Evolutionary conservation across 2,888 invertebrate species (phyloP), one percentile per base, ranked within the genome.

Genomic region (Chymomyza fuscimana): DNA sequence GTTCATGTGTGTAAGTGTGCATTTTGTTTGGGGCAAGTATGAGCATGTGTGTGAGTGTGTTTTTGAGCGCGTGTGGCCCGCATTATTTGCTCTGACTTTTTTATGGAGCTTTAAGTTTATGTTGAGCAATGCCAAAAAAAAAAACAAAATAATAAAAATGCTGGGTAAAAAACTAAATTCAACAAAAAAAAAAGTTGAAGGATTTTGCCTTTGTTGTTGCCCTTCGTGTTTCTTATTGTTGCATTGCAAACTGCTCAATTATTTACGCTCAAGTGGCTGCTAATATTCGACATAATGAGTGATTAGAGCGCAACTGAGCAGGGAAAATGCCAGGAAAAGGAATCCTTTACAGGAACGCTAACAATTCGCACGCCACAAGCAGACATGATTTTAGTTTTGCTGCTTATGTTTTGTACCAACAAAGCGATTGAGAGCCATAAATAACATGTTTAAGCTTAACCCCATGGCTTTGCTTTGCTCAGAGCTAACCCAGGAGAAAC

Each of bases 61-160:
- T 25, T 60, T 70, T 60, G 19, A 25, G 69, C 59, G 51, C 58
- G 67, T 73, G 50, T 58, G 73, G 64, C 70, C 59, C 59, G 79
- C 71, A 73, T 77, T 73, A 70, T 81, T 68, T 71, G 74, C 67
- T 72, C 64, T 80, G 75, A 72, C 82, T 84, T 82, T 86, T 82
- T 86, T 80, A 85, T 84, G 82, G 79, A 82, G 80, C 85, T 80
- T 87, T 87, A 87, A 82, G 77, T 79, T 78, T 61, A 73, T 71
- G 62, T 72, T 73, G 76, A 84, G 78, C 76, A 81, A 79, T 83
- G 79, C 67, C 52, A 52, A 12, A 46, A 46, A 46, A 46, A 32
- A 32, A 7, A 7, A 32, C 0, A 32, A 7, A 7, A 32, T 32
- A 32, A 32, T 32, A 32, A 32, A 12, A 46, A 46, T 12, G 12